Base-by-base conservation (phyloP, 2,888 invertebrate species). In the Eudemis profundana region DNA sequence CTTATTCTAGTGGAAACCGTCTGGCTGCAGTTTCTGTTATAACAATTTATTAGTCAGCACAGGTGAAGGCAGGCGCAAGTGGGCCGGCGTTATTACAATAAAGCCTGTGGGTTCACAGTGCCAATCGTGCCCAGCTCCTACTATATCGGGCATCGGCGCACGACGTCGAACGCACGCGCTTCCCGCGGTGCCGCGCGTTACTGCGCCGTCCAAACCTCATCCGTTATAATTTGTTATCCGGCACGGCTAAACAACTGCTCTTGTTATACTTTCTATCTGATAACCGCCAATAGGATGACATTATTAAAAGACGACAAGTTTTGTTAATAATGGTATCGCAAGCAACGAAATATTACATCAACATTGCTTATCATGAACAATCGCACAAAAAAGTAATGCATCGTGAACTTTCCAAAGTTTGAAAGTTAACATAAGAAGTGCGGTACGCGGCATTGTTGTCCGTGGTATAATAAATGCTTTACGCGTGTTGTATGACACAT, bases 241-340 rank as follows among this genome's bases (percentile, higher is more conserved):
- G 75, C 74, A 78, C 62, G 65, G 71, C 79, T 76, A 76, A 79
- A 77, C 75, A 78, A 78, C 72, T 71, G 76, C 70, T 74, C 77
- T 74, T 74, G 76, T 78, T 78, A 73, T 79, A 87, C 89, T 90
- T 90, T 90, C 89, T 84, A 90, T 89, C 89, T 79, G 88, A 90
- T 90, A 90, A 81, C 44, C 74, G 71, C 66, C 71, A 66, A 69
- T 72, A 67, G 68, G 73, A 75, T 73, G 69, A 72, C 78, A 78
- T 76, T 77, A 84, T 86, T 85, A 83, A 82, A 79, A 77, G 84
- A 84, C 79, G 68, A 68, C 69, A 75, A 78, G 78, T 78, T 76
- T 78, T 76, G 71, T 77, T 77, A 77, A 60, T 60, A 65, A 65
- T 47, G 59, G 53, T 65, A 65, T 65, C 59, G 46, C 51, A 57